Evolutionary conservation across 2,113 vertebrate genomes (phyloP), one percentile per base, ranked within the genome.

Genomic region (Acrocephalus arundinaceus): DNA sequence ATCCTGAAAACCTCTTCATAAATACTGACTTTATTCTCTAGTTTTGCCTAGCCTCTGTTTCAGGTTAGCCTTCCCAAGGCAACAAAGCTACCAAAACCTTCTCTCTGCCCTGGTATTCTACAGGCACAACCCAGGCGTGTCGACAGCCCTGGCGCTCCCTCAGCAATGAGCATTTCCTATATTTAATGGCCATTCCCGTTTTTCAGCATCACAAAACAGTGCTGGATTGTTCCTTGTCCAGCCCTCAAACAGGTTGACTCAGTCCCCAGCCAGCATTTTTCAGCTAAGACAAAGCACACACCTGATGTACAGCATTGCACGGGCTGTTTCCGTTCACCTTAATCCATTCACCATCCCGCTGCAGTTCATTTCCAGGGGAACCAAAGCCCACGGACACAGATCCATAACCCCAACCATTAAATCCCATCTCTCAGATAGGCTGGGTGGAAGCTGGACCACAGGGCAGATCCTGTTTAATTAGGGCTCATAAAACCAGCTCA

Each of bases 401-500:
- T 76, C 61, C 80, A 86, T 87, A 94, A 94, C 73, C 92, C 19
- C 2, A 10, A 57, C 88, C 76, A 74, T 96, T 92, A 95, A 94
- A 95, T 46, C 93, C 94, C 96, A 58, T 74, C 91, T 63, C 33
- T 83, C 31, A 57, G 90, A 96, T 86, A 78, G 81, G 63, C 76
- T 96, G 93, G 96, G 96, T 89, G 95, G 90, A 95, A 96, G 82
- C 93, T 41, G 94, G 93, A 95, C 83, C 78, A 81, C 90, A 70
- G 96, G 94, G 93, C 95, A 97, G 94, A 76, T 86, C 95, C 89
- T 78, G 80, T 95, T 97, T 97, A 97, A 97, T 97, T 96, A 94
- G 94, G 57, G 84, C 90, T 95, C 94, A 1, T 96, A 96, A 97
- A 97, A 94, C 11, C 54, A 7, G 66, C 91, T 95, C 67, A 14